A percentile compares a stretch with the other conserved stretches of the same genome.
These are phyloP conservation scores for Cantharis rustica DNA, from an alignment of 2,888 invertebrate species.

Conservation along the genomic window DNA sequence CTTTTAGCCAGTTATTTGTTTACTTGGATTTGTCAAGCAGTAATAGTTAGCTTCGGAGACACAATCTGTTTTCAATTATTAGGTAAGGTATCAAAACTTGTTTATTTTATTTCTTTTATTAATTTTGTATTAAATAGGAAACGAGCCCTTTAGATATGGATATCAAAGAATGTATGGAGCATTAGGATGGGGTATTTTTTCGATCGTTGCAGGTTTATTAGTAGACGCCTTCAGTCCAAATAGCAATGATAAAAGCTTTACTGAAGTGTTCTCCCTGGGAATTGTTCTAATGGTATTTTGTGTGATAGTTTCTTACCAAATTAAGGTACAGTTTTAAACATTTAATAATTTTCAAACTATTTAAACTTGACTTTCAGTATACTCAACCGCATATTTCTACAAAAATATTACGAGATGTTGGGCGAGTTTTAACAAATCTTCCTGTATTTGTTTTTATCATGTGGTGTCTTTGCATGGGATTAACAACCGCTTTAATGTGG, in stretches of 20 bases:
- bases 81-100: slow-evolving; percentile 58
- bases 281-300: slow-evolving; percentile 68
- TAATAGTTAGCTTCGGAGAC: slow-evolving; percentile 86
- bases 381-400: slow-evolving; percentile 67
- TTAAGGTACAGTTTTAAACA: slow-evolving; percentile 58
- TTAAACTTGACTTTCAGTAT: slow-evolving; percentile 58
- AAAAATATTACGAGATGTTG: slow-evolving; percentile 72
- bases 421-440: slow-evolving; percentile 66
- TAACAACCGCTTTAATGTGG: slow-evolving; percentile 86
- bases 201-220: slow-evolving; percentile 75
- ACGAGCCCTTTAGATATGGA: slow-evolving; percentile 77
- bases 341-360: background rate
- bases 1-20: slow-evolving; percentile 77
- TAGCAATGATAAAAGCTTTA: slow-evolving; percentile 71
- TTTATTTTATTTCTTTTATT: background rate
- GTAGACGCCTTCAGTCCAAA: slow-evolving; percentile 76
- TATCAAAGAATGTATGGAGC: slow-evolving; percentile 88
- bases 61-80: slow-evolving; percentile 86
- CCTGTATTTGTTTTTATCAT: slow-evolving; percentile 75
- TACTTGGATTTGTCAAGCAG: slow-evolving; percentile 84
- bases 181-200: slow-evolving; percentile 82
- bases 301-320: slow-evolving; percentile 66
- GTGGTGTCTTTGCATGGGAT: slow-evolving; percentile 82
- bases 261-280: slow-evolving; percentile 79
- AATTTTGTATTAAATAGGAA: slow-evolving; percentile 63